Conservation (phyloP, 2,888 invertebrate genomes). For the Drosophila eohydei region DNA sequence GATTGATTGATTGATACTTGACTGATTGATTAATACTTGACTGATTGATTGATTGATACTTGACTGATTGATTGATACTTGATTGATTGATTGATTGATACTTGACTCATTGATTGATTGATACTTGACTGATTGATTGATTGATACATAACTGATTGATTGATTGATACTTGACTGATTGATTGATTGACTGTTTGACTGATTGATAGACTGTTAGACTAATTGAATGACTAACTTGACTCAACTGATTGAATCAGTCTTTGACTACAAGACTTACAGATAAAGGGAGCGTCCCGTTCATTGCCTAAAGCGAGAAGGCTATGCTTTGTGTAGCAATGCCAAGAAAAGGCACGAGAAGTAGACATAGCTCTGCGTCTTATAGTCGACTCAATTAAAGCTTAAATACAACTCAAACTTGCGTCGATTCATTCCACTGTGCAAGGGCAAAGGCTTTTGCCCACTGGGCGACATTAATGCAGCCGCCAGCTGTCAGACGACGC, state of each 20-base stretch:
- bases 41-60: too few relatives aligned
- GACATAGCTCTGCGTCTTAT: too few relatives aligned
- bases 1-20: too few relatives aligned
- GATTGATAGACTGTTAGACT: too few relatives aligned
- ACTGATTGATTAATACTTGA: too few relatives aligned
- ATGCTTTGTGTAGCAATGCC: too few relatives aligned
- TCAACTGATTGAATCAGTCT: neutral
- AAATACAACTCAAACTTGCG: neutral
- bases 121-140: neutral
- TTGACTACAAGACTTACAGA: too few relatives aligned
- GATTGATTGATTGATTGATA: neutral
- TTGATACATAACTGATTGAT: too few relatives aligned
- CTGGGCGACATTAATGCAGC: constrained; percentile 34
- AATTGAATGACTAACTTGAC: neutral
- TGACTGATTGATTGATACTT: neutral
- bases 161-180: neutral
- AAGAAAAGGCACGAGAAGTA: too few relatives aligned
- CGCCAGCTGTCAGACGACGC: neutral
- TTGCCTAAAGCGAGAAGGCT: too few relatives aligned
- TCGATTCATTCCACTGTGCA: constrained; percentile 3
- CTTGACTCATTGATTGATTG: too few relatives aligned
- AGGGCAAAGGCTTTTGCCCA: neutral
- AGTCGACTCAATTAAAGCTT: neutral
- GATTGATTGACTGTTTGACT: neutral
- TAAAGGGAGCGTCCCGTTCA: too few relatives aligned